Evolutionary conservation across 2,888 invertebrate genomes (phyloP).

Genomic region (Phalera bucephala): DNA sequence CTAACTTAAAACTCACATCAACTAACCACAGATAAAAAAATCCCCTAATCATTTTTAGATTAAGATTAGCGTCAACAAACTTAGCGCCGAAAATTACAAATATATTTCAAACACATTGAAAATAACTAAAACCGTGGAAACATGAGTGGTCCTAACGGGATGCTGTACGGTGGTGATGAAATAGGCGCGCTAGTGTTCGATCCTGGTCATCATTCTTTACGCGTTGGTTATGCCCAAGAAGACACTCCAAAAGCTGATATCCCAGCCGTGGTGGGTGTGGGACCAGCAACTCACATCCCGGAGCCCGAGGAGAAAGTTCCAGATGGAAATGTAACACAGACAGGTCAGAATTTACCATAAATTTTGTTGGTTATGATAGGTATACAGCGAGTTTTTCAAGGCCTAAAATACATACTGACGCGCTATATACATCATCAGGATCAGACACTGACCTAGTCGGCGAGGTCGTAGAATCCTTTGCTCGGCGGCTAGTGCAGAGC

Average conservation of each 20-base stretch:
- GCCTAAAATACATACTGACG: too few relatives aligned
- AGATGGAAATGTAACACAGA: conserved; percentile 87
- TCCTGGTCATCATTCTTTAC: conserved; percentile 88
- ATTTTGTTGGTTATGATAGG: neutral
- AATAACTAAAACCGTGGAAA: conserved; percentile 12
- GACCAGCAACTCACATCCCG: conserved; percentile 86
- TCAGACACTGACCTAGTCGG: too few relatives aligned
- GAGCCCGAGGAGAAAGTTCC: conserved; percentile 90
- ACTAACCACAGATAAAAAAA: too few relatives aligned
- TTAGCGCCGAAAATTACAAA: too few relatives aligned
- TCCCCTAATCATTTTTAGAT: too few relatives aligned
- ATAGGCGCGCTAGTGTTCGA: conserved; percentile 99
- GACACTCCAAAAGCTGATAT: conserved; percentile 99
- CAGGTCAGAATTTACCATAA: conserved; percentile 45
- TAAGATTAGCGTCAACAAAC: too few relatives aligned
- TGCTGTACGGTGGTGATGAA: conserved; percentile 97
- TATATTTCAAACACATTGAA: too few relatives aligned
- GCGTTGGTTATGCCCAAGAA: conserved; percentile 98
- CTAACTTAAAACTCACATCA: too few relatives aligned
- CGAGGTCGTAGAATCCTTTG: too few relatives aligned
- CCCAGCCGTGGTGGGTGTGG: conserved; percentile 95
- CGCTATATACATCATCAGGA: too few relatives aligned
- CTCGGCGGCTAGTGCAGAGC: too few relatives aligned
- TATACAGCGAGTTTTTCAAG: too few relatives aligned
- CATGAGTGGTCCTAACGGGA: conserved; percentile 84